Percentiles rank a stretch among this genome's conserved stretches.
These are phyloP conservation scores for Patella ulyssiponensis DNA, from an alignment of 2,888 invertebrate species.

Conservation along the genomic window DNA sequence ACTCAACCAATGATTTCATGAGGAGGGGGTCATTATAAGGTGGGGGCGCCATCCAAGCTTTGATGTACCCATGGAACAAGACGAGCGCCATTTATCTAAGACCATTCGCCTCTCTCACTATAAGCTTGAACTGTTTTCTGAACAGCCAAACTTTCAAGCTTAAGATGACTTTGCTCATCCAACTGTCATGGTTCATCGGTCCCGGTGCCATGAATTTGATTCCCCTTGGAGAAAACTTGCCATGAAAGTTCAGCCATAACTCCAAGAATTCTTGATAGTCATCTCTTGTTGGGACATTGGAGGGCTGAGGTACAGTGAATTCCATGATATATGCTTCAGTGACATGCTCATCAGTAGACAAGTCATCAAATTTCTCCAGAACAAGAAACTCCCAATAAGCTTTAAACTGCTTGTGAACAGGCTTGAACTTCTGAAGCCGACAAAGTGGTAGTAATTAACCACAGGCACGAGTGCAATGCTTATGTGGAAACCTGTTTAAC, in stretches of 20 bases:
- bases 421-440: not conserved
- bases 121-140: too few relatives aligned
- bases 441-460: not conserved
- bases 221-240: too few relatives aligned
- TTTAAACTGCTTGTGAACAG: not conserved
- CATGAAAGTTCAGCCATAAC: too few relatives aligned
- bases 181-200: too few relatives aligned
- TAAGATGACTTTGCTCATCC: too few relatives aligned
- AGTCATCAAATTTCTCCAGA: not conserved
- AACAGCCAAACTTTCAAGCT: too few relatives aligned
- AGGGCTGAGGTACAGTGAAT: not conserved
- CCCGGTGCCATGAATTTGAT: too few relatives aligned
- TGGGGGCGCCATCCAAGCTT: not conserved
- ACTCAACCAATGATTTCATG: constrained; percentile 1
- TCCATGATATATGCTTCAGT: not conserved
- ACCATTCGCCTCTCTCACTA: not conserved
- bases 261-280: not conserved
- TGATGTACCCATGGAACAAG: not conserved
- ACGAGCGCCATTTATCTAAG: not conserved
- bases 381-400: not conserved
- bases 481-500: too few relatives aligned
- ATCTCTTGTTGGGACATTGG: not conserved
- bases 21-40: not conserved
- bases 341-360: not conserved
- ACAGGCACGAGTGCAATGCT: too few relatives aligned